These are phyloP conservation scores for Lydus trimaculatus DNA, from an alignment of 2,888 invertebrate genomes.

Conservation along the genomic window DNA sequence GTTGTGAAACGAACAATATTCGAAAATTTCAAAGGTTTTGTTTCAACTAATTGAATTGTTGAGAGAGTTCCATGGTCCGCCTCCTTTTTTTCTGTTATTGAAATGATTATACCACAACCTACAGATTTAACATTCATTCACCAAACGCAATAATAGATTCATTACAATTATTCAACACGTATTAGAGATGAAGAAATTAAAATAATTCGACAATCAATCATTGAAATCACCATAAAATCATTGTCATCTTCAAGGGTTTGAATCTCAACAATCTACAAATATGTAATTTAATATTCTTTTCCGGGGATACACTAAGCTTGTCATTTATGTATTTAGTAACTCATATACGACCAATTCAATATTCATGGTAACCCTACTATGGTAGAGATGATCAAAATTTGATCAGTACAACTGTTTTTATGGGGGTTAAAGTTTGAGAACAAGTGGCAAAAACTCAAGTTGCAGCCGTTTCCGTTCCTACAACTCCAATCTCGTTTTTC, in stretches of 20 bases:
- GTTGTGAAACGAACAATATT: neutral
- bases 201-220: conserved; percentile 3
- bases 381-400: neutral
- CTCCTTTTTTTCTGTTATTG: neutral
- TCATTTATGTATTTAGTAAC: conserved; percentile 51
- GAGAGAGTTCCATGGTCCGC: neutral
- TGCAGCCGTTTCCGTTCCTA: conserved; percentile 31
- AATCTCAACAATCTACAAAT: conserved; percentile 1
- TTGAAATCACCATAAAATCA: neutral
- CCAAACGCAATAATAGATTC: neutral
- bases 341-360: neutral
- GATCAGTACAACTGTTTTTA: neutral
- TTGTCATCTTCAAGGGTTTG: neutral
- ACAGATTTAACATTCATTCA: conserved; percentile 1
- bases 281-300: conserved; percentile 48
- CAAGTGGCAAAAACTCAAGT: conserved; percentile 31
- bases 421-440: conserved; percentile 9
- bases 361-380: neutral
- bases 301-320: conserved; percentile 50
- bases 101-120: neutral
- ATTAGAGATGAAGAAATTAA: neutral
- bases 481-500: neutral
- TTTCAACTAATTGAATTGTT: conserved; percentile 5
- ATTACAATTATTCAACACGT: neutral
- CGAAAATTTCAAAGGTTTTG: neutral